A percentile compares a stretch with the other conserved stretches of the same genome.
Evolutionary conservation across 2,888 invertebrate genomes (phyloP).

Genomic region (Heteromurus nitidus): DNA sequence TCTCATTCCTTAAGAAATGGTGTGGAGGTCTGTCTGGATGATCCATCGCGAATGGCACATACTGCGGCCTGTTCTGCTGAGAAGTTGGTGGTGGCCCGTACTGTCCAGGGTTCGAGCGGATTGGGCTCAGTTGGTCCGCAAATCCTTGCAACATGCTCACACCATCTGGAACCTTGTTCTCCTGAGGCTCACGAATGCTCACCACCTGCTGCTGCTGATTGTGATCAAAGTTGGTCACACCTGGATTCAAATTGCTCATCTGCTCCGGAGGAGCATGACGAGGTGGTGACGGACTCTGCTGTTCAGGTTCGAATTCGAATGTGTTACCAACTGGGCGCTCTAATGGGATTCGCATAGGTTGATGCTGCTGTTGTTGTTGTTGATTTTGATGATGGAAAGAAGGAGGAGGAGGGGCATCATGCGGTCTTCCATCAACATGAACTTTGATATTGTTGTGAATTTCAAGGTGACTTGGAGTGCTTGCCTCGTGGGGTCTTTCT

Average conservation of each 20-base stretch:
- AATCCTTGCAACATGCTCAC: slow-evolving; percentile 21
- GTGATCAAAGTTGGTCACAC: background rate
- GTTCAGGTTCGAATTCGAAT: background rate
- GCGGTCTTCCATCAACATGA: slow-evolving; percentile 45
- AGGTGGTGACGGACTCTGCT: background rate
- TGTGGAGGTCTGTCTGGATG: background rate
- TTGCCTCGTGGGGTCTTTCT: background rate
- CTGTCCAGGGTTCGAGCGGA: slow-evolving; percentile 38
- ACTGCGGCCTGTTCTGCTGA: slow-evolving; percentile 24
- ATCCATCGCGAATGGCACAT: slow-evolving; percentile 44
- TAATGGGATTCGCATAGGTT: background rate
- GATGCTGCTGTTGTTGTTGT: background rate
- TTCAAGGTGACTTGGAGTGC: background rate
- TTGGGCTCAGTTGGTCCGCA: background rate
- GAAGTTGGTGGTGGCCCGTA: slow-evolving; percentile 49
- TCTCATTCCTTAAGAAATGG: slow-evolving; percentile 19
- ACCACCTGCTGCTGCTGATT: slow-evolving; percentile 25
- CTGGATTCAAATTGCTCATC: background rate
- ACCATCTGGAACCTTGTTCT: slow-evolving; percentile 28
- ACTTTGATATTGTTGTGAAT: slow-evolving; percentile 13
- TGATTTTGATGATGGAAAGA: background rate
- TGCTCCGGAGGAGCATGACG: too few relatives aligned
- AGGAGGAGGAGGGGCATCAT: slow-evolving; percentile 31
- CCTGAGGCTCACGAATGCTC: slow-evolving; percentile 4
- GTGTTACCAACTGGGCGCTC: slow-evolving; percentile 14